Evolutionary conservation across 2,888 invertebrate species (phyloP), one percentile per base, ranked within the genome.

Genomic region (Macropis europaea): DNA sequence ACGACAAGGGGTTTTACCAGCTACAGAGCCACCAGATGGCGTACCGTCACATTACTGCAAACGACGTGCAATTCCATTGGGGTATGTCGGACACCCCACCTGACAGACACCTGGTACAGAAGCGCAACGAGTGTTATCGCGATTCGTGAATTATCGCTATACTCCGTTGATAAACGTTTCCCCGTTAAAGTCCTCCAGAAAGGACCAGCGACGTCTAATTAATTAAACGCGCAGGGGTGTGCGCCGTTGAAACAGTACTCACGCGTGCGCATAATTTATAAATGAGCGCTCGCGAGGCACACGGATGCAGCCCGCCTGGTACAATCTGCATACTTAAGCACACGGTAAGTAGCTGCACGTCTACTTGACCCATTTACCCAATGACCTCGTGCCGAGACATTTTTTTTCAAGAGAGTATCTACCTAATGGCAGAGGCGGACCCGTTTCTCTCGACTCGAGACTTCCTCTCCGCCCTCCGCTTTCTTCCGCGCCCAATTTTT

Each of bases 331-430:
- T 80, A 71, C 45, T 60, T 61, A 71, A 80, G 73, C 75, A 54
- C 69, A 45, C 43, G 45, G 53, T 47, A 57, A 78, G 79, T 74
- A 70, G 69, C 62, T 63, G 71, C 69, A 68, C 61, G 77, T 79
- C 79, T 73, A 79, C 79, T 84, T 78, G 82, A 80, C 84, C 84
- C 70, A 82, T 84, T 84, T 84, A 82, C 84, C 82, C 81, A 69
- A 64, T 84, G 82, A 84, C 84, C 84, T 81, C 76, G 78, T 38
- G 45, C 61, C 40, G 54, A 62, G 75, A 77, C 74, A 73, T 70
- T 73, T 77, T 70, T 73, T 77, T 72, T 76, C 48, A 77, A 80
- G 62, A 67, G 74, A 75, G 70, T 76, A 73, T 77, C 73, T 56
- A 54, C 68, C 71, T 72, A 79, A 79, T 79, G 71, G 62, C 57